Evolutionary conservation across 2,888 invertebrate species (phyloP).

Genomic region (Euzetes globulus): DNA sequence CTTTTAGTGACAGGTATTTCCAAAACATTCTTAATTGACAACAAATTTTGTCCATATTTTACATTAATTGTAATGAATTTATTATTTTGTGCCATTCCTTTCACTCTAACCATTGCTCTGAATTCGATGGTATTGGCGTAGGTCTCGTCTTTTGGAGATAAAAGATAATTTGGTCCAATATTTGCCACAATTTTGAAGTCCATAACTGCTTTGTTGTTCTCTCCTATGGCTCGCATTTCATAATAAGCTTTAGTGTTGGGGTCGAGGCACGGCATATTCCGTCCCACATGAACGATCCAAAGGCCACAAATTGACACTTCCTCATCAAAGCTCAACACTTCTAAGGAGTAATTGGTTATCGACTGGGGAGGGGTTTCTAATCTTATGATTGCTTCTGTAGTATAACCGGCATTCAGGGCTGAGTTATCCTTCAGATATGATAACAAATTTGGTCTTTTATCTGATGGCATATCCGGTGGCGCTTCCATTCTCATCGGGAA

Average conservation of each 20-base stretch:
- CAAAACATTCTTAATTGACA: conserved; percentile 23
- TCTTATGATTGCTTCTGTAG: conserved; percentile 38
- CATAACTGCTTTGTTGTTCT: conserved; percentile 38
- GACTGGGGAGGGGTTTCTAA: conserved; percentile 40
- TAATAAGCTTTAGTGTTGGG: conserved; percentile 38
- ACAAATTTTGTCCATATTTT: conserved; percentile 32
- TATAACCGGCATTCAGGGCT: conserved; percentile 38
- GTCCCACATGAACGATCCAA: conserved; percentile 39
- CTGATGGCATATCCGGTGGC: conserved; percentile 33
- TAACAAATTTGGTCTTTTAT: conserved; percentile 12
- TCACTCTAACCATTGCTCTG: conserved; percentile 35
- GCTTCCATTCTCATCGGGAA: conserved; percentile 37
- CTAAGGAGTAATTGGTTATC: conserved; percentile 38
- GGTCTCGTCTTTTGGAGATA: conserved; percentile 16
- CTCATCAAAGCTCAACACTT: conserved; percentile 36
- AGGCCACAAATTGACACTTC: conserved; percentile 41
- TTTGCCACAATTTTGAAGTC: conserved; percentile 40
- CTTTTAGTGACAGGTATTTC: conserved; percentile 28
- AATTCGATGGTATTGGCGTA: conserved; percentile 37
- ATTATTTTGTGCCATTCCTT: conserved; percentile 21
- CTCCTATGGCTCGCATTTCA: conserved; percentile 37
- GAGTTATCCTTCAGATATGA: background rate
- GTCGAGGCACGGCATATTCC: conserved; percentile 41
- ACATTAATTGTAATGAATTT: conserved; percentile 30
- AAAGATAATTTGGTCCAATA: conserved; percentile 36